These are phyloP conservation scores for Chelidonichthys spinosus DNA, from an alignment of 2,797 vertebrate genomes.

Conservation along the genomic window DNA sequence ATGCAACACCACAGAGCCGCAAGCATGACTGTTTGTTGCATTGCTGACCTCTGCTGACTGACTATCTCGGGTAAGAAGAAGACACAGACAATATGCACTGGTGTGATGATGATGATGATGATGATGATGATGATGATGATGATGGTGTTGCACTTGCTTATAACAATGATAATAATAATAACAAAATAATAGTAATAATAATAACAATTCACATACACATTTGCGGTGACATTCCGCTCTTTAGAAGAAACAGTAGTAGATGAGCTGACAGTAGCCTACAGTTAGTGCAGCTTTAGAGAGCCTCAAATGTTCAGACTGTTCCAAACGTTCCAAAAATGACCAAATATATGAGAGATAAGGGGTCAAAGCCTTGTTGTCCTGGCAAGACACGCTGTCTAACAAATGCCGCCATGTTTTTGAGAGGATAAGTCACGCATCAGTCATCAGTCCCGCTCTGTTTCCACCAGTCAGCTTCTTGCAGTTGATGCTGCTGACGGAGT, in stretches of 20 bases:
- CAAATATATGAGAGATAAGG: background rate
- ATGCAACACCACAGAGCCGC: no score
- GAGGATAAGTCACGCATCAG: slow-evolving; percentile 9
- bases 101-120: no score
- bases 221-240: background rate
- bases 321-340: background rate
- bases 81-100: no score
- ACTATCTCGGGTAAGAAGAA: no score
- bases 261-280: background rate
- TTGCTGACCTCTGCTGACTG: no score
- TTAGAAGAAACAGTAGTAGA: background rate
- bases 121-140: no score
- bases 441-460: slow-evolving; percentile 41
- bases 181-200: no score
- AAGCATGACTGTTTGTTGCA: no score
- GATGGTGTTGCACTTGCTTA: no score
- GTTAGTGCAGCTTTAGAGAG: background rate
- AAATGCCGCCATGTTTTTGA: background rate
- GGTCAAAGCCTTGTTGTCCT: no score
- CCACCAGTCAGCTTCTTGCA: slow-evolving; percentile 33
- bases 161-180: no score
- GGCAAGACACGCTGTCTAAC: background rate
- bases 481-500: slow-evolving; percentile 42
- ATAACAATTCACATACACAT: background rate
- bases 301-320: no score